These are phyloP conservation scores for Sminthurinus signatus DNA, from an alignment of 1,140 invertebrate genomes.

Conservation along the genomic window DNA sequence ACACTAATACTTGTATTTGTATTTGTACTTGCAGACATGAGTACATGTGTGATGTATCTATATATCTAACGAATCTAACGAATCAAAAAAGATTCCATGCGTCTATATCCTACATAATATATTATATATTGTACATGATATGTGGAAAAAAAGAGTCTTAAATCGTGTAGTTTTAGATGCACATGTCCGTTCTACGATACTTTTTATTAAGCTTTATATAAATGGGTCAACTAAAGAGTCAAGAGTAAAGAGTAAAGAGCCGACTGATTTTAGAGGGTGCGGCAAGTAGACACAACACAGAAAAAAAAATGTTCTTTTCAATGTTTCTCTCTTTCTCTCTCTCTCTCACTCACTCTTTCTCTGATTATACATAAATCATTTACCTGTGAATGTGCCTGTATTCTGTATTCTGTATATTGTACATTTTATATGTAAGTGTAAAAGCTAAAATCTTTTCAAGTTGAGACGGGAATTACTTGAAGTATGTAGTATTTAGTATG, in stretches of 20 bases:
- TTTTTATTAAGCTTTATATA: neutral
- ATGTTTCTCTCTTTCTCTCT: neutral
- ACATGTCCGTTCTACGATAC: neutral
- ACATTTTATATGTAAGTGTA: too few relatives aligned
- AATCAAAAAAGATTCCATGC: too few relatives aligned
- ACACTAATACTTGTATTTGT: too few relatives aligned
- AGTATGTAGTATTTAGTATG: too few relatives aligned
- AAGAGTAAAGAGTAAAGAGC: too few relatives aligned
- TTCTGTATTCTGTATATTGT: too few relatives aligned
- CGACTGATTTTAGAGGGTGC: conserved; percentile 9
- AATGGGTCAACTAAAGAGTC: conserved; percentile 2
- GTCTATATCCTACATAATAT: too few relatives aligned
- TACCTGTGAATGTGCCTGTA: neutral
- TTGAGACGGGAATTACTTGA: too few relatives aligned
- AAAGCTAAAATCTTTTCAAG: too few relatives aligned
- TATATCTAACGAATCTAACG: too few relatives aligned
- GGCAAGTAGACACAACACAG: neutral
- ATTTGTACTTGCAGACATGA: too few relatives aligned
- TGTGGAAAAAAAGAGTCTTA: neutral
- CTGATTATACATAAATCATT: conserved; percentile 5
- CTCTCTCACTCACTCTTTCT: neutral
- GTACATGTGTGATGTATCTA: too few relatives aligned
- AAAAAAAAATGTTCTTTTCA: conserved; percentile 2
- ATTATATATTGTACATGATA: neutral
- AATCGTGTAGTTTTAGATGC: neutral